Conservation (phyloP, 2,113 vertebrate genomes). For the Canis aureus region DNA sequence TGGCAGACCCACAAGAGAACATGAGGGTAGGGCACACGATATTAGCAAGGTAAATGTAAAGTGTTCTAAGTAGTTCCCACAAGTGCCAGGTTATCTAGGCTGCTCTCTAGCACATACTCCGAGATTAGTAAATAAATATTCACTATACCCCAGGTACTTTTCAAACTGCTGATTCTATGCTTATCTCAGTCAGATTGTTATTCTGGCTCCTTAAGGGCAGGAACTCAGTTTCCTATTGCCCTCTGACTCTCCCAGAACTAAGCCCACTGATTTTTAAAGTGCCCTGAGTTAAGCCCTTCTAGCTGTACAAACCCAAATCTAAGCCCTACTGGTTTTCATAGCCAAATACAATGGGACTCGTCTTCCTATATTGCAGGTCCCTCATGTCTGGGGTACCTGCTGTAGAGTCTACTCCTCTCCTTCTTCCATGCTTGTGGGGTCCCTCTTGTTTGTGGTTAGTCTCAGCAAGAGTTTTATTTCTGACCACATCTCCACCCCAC, state of each 20-base stretch:
- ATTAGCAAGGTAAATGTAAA: neutral
- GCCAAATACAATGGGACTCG: neutral
- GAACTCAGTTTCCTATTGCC: neutral
- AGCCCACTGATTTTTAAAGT: neutral
- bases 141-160: neutral
- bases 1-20: neutral
- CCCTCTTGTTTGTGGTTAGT: neutral
- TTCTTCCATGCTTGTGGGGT: neutral
- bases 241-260: neutral
- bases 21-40: neutral
- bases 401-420: neutral
- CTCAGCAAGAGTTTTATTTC: neutral
- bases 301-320: neutral
- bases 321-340: neutral
- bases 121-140: neutral
- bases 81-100: neutral
- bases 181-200: neutral
- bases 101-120: neutral
- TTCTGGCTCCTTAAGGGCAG: neutral
- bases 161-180: neutral
- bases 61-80: neutral
- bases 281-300: neutral
- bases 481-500: neutral
- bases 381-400: neutral
- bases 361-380: neutral